These are phyloP conservation scores for Alethe castanea DNA, from an alignment of 2,113 vertebrate genomes.

Conservation along the genomic window DNA sequence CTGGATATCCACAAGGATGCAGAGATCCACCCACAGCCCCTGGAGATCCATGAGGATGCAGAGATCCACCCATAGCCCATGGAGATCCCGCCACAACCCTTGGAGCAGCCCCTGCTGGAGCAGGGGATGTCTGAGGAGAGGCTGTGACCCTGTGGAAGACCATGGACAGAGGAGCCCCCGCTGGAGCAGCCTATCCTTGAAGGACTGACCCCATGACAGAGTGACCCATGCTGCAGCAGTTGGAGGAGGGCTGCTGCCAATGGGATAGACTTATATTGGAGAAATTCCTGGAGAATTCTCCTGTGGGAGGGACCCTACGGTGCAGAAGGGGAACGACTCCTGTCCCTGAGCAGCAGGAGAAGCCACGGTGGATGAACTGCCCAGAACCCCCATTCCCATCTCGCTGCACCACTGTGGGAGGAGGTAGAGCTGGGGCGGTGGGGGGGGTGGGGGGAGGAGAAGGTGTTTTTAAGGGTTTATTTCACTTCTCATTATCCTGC, in stretches of 20 bases:
- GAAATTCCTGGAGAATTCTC: not conserved
- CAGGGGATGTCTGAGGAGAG: not conserved
- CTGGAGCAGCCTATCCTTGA: not conserved
- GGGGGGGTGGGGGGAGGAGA: no score
- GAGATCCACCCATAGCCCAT: not conserved
- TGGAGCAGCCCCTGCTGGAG: not conserved
- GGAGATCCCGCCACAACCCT: no score
- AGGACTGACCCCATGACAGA: not conserved
- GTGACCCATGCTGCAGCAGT: not conserved
- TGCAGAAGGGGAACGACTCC: not conserved
- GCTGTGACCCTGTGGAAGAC: not conserved
- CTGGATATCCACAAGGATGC: not conserved
- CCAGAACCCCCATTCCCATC: not conserved
- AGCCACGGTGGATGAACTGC: not conserved
- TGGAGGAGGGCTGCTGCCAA: not conserved
- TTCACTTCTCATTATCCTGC: not conserved
- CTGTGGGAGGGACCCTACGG: not conserved
- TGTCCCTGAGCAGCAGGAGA: not conserved
- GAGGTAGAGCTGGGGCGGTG: not conserved
- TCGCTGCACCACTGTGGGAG: not conserved
- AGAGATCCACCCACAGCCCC: not conserved
- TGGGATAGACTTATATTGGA: not conserved
- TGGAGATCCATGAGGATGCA: not conserved
- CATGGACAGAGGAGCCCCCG: not conserved
- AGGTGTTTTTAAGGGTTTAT: not conserved